Evolutionary conservation across 2,113 vertebrate genomes (phyloP).

Genomic region (Xiphophorus hellerii): DNA sequence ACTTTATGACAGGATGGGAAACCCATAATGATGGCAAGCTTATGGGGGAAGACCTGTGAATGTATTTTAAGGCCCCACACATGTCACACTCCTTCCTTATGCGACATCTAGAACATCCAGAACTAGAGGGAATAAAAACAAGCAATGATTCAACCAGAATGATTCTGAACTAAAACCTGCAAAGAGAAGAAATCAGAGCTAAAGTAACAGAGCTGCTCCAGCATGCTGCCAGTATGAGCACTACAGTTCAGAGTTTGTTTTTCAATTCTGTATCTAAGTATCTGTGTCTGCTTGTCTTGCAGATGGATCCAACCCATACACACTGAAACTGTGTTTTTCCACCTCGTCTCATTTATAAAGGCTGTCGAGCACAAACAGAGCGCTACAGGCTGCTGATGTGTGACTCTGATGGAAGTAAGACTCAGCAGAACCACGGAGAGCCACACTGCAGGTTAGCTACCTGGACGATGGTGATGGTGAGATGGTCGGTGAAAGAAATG

Average conservation of each 20-base stretch:
- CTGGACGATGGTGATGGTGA: background rate
- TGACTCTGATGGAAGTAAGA: conserved; percentile 23
- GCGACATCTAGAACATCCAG: no score
- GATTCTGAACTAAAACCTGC: no score
- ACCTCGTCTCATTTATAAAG: conserved; percentile 94
- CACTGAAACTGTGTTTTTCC: conserved; percentile 98
- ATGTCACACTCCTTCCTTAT: no score
- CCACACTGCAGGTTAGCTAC: background rate
- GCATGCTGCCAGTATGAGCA: no score
- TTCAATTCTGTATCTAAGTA: background rate
- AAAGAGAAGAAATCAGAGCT: no score
- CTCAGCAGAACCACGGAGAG: background rate
- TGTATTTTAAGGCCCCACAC: no score
- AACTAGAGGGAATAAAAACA: no score
- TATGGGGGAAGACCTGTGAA: no score
- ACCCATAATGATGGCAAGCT: no score
- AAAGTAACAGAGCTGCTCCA: no score
- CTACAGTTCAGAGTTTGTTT: background rate
- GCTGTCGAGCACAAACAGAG: conserved; percentile 10
- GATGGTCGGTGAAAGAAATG: conserved; percentile 5
- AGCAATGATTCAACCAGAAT: no score
- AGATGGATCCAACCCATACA: conserved; percentile 98
- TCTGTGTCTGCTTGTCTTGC: conserved; percentile 52
- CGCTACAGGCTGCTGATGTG: conserved; percentile 11
- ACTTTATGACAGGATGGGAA: no score